Conservation (phyloP, 2,797 vertebrate species). For the Tadarida brasiliensis region DNA sequence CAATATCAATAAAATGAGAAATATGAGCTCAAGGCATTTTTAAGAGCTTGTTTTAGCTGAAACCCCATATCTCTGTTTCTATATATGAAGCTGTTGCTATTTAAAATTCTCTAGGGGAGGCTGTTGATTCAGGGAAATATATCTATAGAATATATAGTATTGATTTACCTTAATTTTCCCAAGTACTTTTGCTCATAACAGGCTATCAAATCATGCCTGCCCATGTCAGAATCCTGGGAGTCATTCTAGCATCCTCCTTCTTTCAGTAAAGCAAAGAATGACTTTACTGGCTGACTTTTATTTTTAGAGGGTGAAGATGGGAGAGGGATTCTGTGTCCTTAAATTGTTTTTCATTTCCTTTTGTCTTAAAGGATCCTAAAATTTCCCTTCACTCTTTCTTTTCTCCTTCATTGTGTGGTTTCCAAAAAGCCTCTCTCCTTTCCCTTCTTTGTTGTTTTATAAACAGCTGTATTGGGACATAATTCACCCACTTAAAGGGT, state of each 20-base stretch:
- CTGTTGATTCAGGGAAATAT: not conserved
- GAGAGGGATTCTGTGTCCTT: not conserved
- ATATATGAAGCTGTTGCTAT: not conserved
- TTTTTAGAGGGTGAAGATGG: not conserved
- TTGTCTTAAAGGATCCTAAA: not conserved
- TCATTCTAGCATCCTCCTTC: not conserved
- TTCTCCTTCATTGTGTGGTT: not conserved
- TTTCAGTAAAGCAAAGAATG: not conserved
- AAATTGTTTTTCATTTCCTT: not conserved
- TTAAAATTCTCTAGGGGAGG: not conserved
- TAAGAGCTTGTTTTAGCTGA: not conserved
- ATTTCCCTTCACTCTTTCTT: not conserved
- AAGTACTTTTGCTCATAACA: not conserved
- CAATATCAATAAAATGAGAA: not conserved
- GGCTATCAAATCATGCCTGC: not conserved
- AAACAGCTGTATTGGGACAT: not conserved
- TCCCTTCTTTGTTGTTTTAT: not conserved
- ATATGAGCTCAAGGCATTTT: not conserved
- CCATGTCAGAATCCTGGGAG: not conserved
- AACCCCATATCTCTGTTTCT: not conserved
- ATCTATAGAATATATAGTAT: not conserved
- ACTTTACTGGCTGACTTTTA: not conserved
- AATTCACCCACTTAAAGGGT: not conserved
- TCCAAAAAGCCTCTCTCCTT: not conserved
- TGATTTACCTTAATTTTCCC: not conserved